phyloP scores from a whole-genome alignment of 2,888 invertebrate species.

The Dusona sp. region DNA sequence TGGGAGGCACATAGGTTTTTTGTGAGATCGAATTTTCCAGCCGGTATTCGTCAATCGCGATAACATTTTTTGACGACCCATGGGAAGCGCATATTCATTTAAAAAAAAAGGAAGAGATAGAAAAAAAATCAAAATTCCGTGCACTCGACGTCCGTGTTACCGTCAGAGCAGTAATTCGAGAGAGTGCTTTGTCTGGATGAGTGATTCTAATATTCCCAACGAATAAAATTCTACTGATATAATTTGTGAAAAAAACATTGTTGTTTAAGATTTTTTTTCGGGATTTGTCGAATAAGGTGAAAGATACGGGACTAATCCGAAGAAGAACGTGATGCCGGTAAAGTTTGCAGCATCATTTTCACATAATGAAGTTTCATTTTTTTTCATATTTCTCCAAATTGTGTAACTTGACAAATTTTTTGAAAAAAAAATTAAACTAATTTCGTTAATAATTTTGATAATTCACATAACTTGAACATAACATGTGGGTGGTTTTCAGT shows the following conservation, averaged over 20 bases:
- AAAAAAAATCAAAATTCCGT: neutral
- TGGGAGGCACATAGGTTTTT: constrained; percentile 49
- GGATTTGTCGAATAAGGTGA: neutral
- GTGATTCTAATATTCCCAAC: neutral
- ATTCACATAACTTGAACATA: neutral
- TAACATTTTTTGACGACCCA: constrained; percentile 58
- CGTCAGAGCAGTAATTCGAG: constrained; percentile 21
- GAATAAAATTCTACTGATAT: neutral
- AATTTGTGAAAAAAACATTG: neutral
- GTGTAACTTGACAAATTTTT: neutral
- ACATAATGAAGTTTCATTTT: neutral
- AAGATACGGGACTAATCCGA: neutral
- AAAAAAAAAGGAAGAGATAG: neutral
- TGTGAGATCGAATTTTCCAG: constrained; percentile 51
- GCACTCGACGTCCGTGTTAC: constrained; percentile 19
- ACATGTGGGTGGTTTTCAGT: no score
- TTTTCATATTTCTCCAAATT: neutral
- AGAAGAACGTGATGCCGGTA: neutral
- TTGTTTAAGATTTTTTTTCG: neutral
- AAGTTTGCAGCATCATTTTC: neutral
- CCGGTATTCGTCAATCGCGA: constrained; percentile 52
- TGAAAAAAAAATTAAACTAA: neutral
- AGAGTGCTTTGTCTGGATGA: neutral
- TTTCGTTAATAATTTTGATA: neutral
- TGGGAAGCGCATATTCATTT: constrained; percentile 52